These are phyloP conservation scores for Xiphorhynchus erythropygius DNA, from an alignment of 2,797 vertebrate species.

Conservation along the genomic window DNA sequence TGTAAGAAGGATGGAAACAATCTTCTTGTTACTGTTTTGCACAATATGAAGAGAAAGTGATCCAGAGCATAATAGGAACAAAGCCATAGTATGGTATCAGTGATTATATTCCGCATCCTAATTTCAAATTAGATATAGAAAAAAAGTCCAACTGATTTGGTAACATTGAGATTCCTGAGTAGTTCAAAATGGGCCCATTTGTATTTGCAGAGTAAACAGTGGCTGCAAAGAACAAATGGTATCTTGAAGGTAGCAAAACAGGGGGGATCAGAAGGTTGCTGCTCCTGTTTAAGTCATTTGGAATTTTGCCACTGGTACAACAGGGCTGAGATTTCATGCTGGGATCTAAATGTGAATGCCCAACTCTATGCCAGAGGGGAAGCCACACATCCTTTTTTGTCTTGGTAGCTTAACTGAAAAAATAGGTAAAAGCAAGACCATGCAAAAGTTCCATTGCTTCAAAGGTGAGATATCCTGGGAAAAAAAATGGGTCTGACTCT, in stretches of 20 bases:
- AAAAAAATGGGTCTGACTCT: background rate
- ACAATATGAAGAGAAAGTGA: background rate
- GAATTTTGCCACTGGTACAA: conserved; percentile 18
- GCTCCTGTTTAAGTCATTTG: background rate
- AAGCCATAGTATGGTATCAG: background rate
- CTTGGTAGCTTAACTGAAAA: background rate
- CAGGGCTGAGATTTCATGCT: background rate
- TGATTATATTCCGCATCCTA: background rate
- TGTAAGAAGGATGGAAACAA: conserved; percentile 9
- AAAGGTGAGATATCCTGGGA: background rate
- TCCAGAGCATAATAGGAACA: background rate
- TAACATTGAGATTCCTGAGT: background rate
- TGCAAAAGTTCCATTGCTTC: background rate
- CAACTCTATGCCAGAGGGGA: background rate
- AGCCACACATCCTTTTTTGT: background rate
- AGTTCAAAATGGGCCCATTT: background rate
- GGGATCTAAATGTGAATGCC: background rate
- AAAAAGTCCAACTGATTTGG: background rate
- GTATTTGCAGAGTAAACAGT: background rate
- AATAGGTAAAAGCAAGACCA: background rate
- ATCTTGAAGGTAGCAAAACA: background rate
- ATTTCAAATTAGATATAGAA: background rate
- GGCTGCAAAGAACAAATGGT: background rate
- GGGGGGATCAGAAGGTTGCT: background rate
- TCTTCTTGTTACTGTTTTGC: background rate